Evolutionary conservation across 2,113 vertebrate species (phyloP), one percentile per base, ranked within the genome.

Genomic region (Pelvicachromis taeniatus): DNA sequence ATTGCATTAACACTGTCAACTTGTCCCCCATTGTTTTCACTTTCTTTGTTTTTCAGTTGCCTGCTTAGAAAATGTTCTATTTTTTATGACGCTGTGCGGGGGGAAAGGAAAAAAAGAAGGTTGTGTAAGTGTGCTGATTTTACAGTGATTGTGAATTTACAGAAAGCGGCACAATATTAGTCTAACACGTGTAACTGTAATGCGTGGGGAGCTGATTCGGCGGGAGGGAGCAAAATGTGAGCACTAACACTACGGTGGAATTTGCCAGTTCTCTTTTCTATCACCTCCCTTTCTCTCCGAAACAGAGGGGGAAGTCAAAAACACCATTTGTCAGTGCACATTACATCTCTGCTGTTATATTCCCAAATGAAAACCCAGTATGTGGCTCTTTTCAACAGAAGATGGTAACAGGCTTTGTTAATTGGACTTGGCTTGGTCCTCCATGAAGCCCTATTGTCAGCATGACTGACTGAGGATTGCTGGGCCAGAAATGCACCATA

Each of bases 391-490:
- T 92, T 93, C 88, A 94, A 85, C 91, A 92, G 89, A 93, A 87
- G 91, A 94, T 86, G 90, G 83, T 93, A 93, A 93, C 92, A 95
- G 88, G 92, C 92, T 90, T 91, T 92, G 93, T 90, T 95, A 95
- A 95, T 95, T 95, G 94, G 94, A 95, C 87, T 95, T 95, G 94
- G 94, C 94, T 91, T 89, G 81, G 84, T 91, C 91, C 82, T 85
- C 92, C 84, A 86, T 91, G 81, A 91, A 87, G 90, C 90, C 85
- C 93, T 91, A 91, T 92, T 94, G 92, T 91, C 91, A 82, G 75
- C 77, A 83, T 89, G 88, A 92, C 84, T 91, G 88, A 85, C 86
- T 81, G 90, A 91, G 87, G 86, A 90, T 90, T 87, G 82, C 70
- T 84, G 58, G 77, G 91, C 90, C 85, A 93, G 73, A 81, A 91